phyloP scores from a whole-genome alignment of 2,888 invertebrate species.

The Colostygia pectinataria region DNA sequence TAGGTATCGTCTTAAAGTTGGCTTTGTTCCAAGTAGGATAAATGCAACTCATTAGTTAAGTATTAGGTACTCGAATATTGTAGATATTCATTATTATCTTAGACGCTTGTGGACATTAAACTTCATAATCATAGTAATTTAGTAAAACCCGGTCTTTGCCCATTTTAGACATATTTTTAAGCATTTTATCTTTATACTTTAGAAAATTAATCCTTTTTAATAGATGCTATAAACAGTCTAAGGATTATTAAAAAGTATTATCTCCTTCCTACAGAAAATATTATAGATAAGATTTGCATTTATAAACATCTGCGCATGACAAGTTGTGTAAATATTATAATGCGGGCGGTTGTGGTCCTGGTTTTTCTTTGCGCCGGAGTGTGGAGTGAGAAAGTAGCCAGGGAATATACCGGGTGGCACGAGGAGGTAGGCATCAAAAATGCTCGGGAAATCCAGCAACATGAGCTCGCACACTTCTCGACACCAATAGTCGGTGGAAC shows the following conservation, averaged over 20 bases:
- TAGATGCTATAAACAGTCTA: constrained; percentile 40
- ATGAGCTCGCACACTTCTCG: constrained; percentile 39
- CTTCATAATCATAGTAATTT: neutral
- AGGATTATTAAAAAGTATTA: constrained; percentile 37
- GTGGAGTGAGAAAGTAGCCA: constrained; percentile 24
- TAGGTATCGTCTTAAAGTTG: neutral
- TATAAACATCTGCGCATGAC: constrained; percentile 31
- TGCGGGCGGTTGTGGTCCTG: constrained; percentile 44
- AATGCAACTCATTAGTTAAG: constrained; percentile 1
- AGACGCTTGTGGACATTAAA: no score
- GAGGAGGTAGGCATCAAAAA: constrained; percentile 54
- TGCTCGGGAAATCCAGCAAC: constrained; percentile 50
- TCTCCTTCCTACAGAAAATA: constrained; percentile 26
- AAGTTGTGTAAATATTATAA: constrained; percentile 29
- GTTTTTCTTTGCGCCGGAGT: constrained; percentile 37
- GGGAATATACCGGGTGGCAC: constrained; percentile 52
- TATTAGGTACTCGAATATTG: no score
- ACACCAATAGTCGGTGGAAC: constrained; percentile 61
- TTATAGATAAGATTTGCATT: constrained; percentile 31
- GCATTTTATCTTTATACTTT: constrained; percentile 30
- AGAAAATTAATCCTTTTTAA: constrained; percentile 40
- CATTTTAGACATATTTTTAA: constrained; percentile 12
- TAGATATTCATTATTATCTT: no score
- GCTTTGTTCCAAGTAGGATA: constrained; percentile 8
- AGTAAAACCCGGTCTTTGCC: neutral